Percentiles rank a stretch among this genome's conserved stretches.
Evolutionary conservation across 2,888 invertebrate species (phyloP).

Genomic region (Pollenia amentaria): DNA sequence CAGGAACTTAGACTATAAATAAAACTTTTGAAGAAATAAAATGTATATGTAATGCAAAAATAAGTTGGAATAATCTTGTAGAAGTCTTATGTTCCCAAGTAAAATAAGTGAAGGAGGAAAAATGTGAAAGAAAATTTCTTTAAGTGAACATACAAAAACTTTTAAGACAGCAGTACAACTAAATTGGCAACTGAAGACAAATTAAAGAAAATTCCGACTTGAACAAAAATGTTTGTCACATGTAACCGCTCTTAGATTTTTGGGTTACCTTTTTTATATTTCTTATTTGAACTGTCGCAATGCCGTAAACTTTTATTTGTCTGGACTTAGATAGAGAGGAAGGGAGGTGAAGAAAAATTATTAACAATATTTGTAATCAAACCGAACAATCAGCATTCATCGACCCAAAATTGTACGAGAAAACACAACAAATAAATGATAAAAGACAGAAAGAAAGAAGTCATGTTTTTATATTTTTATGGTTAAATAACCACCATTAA

Average conservation of each 20-base stretch:
- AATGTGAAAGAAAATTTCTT: too few relatives aligned
- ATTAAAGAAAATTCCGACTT: not conserved
- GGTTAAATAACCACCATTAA: conserved; percentile 62
- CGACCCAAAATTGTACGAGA: conserved; percentile 9
- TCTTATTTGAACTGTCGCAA: conserved; percentile 42
- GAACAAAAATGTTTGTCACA: not conserved
- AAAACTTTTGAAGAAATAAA: too few relatives aligned
- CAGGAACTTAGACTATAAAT: too few relatives aligned
- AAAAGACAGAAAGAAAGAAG: conserved; percentile 18
- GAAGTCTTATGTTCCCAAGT: too few relatives aligned
- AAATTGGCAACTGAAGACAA: not conserved
- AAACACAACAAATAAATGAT: conserved; percentile 8
- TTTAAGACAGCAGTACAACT: too few relatives aligned
- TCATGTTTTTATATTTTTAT: conserved; percentile 48
- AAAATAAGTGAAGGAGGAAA: too few relatives aligned
- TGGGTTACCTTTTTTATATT: not conserved
- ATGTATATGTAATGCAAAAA: too few relatives aligned
- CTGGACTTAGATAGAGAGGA: conserved; percentile 27
- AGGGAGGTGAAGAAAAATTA: not conserved
- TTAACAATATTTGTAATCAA: conserved; percentile 54
- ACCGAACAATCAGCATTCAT: conserved; percentile 58
- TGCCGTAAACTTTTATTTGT: conserved; percentile 25
- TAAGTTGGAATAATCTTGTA: too few relatives aligned
- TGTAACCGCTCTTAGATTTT: conserved; percentile 1
- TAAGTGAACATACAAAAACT: too few relatives aligned